These are phyloP conservation scores for Carposina sasakii DNA, from an alignment of 1,140 invertebrate genomes.

Conservation along the genomic window DNA sequence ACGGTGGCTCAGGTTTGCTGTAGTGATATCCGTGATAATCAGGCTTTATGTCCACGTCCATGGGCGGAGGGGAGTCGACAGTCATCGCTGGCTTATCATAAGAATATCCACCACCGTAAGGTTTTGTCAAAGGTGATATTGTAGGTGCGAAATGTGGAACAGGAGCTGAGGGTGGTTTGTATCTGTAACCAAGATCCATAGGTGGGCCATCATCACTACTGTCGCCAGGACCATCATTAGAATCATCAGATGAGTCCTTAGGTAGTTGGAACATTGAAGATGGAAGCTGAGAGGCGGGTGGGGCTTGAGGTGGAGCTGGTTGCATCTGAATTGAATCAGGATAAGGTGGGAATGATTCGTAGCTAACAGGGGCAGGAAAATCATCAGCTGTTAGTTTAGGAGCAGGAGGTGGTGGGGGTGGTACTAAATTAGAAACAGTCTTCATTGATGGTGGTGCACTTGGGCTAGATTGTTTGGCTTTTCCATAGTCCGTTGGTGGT, in stretches of 20 bases:
- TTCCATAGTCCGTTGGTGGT: slow-evolving; percentile 42
- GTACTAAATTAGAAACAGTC: slow-evolving; percentile 42
- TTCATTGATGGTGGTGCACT: slow-evolving; percentile 23
- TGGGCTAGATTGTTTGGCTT: slow-evolving; percentile 46
- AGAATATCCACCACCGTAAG: slow-evolving; percentile 44
- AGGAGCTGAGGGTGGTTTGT: slow-evolving; percentile 43
- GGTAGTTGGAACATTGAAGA: slow-evolving; percentile 19
- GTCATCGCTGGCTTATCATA: slow-evolving; percentile 47
- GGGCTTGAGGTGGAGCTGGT: slow-evolving; percentile 19
- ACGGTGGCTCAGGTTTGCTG: slow-evolving; percentile 7
- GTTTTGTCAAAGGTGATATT: slow-evolving; percentile 36
- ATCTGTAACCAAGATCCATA: slow-evolving; percentile 44
- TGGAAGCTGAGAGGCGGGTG: slow-evolving; percentile 21
- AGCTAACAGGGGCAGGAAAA: slow-evolving; percentile 46
- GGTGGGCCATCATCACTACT: background rate
- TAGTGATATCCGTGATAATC: slow-evolving; percentile 13
- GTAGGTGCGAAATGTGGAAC: slow-evolving; percentile 41
- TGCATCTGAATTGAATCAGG: slow-evolving; percentile 19
- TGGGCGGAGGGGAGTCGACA: slow-evolving; percentile 18
- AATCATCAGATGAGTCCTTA: slow-evolving; percentile 17
- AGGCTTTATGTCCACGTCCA: background rate
- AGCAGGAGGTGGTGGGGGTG: slow-evolving; percentile 55
- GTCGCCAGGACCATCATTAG: slow-evolving; percentile 16
- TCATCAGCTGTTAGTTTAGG: slow-evolving; percentile 37
- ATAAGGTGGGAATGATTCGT: slow-evolving; percentile 61